A percentile compares a stretch with the other conserved stretches of the same genome.
Conservation (phyloP, 2,888 invertebrate species). For the Smittia aterrima region DNA sequence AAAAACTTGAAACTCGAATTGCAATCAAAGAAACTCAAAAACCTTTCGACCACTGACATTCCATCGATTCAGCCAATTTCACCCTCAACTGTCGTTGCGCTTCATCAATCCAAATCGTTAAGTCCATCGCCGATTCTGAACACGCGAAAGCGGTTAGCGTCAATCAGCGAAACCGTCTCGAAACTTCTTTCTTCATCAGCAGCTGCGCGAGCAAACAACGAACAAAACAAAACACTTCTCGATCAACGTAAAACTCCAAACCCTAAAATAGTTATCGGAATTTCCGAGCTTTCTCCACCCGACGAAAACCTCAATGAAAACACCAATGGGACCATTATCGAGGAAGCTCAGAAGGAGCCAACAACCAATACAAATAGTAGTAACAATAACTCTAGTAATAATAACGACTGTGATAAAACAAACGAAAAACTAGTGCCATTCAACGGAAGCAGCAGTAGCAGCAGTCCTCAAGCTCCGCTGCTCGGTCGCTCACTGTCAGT, state of each 20-base stretch:
- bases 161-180: constrained; percentile 47
- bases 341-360: constrained; percentile 14
- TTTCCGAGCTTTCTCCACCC: constrained; percentile 8
- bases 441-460: constrained; percentile 20
- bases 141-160: constrained; percentile 49
- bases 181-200: constrained; percentile 36
- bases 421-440: constrained; percentile 39
- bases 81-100: constrained; percentile 52
- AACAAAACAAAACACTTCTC: constrained; percentile 31
- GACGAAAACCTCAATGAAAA: background rate
- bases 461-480: background rate
- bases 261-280: constrained; percentile 43
- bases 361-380: constrained; percentile 2
- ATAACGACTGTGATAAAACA: constrained; percentile 36
- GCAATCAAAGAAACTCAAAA: constrained; percentile 11
- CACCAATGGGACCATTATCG: constrained; percentile 20
- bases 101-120: constrained; percentile 49
- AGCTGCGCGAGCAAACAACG: background rate
- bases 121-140: constrained; percentile 53
- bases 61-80: constrained; percentile 52
- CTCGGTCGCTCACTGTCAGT: background rate
- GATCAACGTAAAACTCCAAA: constrained; percentile 48
- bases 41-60: constrained; percentile 48
- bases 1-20: background rate
- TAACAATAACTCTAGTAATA: constrained; percentile 15